Conservation (phyloP, 2,888 invertebrate species). For the Amorpha juglandis region DNA sequence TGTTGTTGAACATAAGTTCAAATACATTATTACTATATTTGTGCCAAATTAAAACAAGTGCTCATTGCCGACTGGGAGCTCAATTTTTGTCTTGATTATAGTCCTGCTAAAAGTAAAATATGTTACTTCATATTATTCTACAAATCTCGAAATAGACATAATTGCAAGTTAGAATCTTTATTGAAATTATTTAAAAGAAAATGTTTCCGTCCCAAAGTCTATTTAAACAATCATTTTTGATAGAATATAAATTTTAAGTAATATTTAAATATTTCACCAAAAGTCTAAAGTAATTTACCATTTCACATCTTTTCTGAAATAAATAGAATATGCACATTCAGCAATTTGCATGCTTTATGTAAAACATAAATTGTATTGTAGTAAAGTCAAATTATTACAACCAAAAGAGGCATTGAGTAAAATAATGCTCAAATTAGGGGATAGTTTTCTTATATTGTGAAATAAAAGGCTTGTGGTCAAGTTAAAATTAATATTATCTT, state of each 20-base stretch:
- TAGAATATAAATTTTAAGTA: slow-evolving; percentile 54
- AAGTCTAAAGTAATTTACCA: slow-evolving; percentile 49
- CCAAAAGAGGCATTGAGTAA: slow-evolving; percentile 47
- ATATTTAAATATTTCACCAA: slow-evolving; percentile 31
- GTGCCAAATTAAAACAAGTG: slow-evolving; percentile 40
- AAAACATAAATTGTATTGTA: slow-evolving; percentile 42
- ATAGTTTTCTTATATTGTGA: slow-evolving; percentile 63
- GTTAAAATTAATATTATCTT: slow-evolving; percentile 39
- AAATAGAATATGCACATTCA: slow-evolving; percentile 30
- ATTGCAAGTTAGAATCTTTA: neutral
- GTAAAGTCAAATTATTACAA: slow-evolving; percentile 57
- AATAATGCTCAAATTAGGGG: slow-evolving; percentile 64
- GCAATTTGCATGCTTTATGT: slow-evolving; percentile 59
- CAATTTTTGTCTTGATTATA: slow-evolving; percentile 33
- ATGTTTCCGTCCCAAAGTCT: slow-evolving; percentile 82
- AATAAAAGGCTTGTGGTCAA: slow-evolving; percentile 55
- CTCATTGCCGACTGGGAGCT: slow-evolving; percentile 39
- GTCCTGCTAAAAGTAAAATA: neutral
- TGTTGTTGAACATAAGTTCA: neutral
- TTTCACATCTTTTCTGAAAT: slow-evolving; percentile 43
- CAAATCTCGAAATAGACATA: neutral
- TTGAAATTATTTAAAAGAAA: slow-evolving; percentile 49
- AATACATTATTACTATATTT: neutral
- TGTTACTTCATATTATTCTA: neutral
- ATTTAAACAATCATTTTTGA: slow-evolving; percentile 72